Percentiles rank a stretch among this genome's conserved stretches.
phyloP scores from a whole-genome alignment of 1,140 invertebrate species.

The Drosophila subpulchrella region DNA sequence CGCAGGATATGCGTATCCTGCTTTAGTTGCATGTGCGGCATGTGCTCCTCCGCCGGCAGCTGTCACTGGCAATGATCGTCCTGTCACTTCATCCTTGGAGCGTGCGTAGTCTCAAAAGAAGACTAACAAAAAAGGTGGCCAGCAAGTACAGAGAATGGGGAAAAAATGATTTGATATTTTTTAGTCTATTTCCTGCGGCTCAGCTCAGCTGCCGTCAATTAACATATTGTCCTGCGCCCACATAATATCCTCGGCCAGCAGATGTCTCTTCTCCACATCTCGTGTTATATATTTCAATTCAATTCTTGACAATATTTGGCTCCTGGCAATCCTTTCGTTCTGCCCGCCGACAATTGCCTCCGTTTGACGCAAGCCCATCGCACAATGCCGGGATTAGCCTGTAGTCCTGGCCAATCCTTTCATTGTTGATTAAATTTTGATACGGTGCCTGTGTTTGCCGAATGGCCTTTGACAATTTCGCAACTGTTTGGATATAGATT shows the following conservation, averaged over 20 bases:
- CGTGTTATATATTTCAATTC: constrained; percentile 14
- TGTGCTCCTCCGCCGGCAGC: constrained; percentile 65
- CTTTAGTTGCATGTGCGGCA: constrained; percentile 60
- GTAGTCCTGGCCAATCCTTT: constrained; percentile 35
- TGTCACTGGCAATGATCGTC: constrained; percentile 66
- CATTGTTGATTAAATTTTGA: constrained; percentile 46
- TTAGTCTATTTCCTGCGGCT: constrained; percentile 57
- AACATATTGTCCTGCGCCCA: constrained; percentile 58
- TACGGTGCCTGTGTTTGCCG: constrained; percentile 22
- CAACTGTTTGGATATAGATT: constrained; percentile 35
- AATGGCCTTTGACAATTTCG: constrained; percentile 53
- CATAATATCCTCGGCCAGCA: constrained; percentile 52
- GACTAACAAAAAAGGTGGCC: constrained; percentile 36
- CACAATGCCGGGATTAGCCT: constrained; percentile 60
- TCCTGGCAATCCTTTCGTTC: constrained; percentile 38
- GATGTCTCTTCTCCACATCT: constrained; percentile 28
- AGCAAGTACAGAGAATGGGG: constrained; percentile 25
- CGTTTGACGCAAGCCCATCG: constrained; percentile 44
- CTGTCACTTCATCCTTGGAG: constrained; percentile 64
- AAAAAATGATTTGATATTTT: constrained; percentile 67
- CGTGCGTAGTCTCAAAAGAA: constrained; percentile 64
- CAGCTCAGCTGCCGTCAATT: constrained; percentile 47
- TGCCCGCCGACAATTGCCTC: constrained; percentile 28
- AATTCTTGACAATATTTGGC: constrained; percentile 49
- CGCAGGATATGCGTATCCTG: constrained; percentile 79